These are phyloP conservation scores for Lates japonicus DNA, from an alignment of 2,797 vertebrate genomes.

Conservation along the genomic window DNA sequence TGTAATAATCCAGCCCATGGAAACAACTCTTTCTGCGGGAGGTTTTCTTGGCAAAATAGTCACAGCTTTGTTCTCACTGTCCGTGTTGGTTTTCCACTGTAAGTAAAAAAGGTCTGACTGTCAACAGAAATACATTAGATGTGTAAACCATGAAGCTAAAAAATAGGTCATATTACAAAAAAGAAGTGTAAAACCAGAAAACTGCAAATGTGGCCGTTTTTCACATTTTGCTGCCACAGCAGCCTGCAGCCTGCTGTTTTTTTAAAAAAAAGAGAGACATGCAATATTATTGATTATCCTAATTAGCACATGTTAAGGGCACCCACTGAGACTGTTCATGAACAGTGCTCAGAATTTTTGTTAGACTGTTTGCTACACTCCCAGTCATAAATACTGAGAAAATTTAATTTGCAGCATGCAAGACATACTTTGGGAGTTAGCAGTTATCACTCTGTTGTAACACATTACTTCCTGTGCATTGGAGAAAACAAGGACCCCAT, in stretches of 20 bases:
- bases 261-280: not conserved
- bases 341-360: not conserved
- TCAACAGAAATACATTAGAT: conserved; percentile 19
- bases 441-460: not conserved
- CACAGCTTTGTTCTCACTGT: conserved; percentile 69
- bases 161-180: not conserved
- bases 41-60: conserved; percentile 62
- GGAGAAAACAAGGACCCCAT: not conserved
- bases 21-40: conserved; percentile 63
- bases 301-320: not conserved
- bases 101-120: conserved; percentile 29
- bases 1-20: conserved; percentile 79
- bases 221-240: not conserved
- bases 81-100: conserved; percentile 11
- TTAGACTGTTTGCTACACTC: too few species aligned
- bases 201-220: not conserved
- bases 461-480: not conserved
- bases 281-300: not conserved
- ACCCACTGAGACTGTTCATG: not conserved
- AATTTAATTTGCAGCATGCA: not conserved
- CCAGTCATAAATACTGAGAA: not conserved
- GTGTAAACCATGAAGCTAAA: not conserved
- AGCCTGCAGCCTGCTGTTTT: not conserved
- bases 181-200: not conserved
- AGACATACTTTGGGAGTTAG: not conserved